Conservation (phyloP, 1,140 invertebrate genomes). For the Coelopa frigida region DNA sequence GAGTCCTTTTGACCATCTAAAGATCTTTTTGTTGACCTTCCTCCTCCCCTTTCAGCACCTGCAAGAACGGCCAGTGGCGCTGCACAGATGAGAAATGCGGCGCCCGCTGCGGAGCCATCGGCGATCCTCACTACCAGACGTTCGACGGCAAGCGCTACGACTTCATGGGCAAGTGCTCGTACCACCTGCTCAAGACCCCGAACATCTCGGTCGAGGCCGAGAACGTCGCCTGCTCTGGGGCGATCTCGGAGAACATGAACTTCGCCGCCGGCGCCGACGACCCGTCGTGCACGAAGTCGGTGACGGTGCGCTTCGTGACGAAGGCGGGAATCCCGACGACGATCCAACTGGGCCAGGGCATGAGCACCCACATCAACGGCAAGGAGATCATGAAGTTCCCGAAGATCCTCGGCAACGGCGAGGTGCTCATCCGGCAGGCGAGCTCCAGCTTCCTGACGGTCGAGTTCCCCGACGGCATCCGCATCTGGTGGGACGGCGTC, state of each 20-base stretch:
- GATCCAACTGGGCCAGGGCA: slow-evolving; percentile 66
- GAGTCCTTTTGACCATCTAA: neutral
- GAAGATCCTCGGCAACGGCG: slow-evolving; percentile 50
- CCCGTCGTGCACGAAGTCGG: slow-evolving; percentile 75
- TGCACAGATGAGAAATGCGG: slow-evolving; percentile 69
- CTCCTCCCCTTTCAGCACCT: slow-evolving; percentile 19
- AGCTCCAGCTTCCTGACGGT: slow-evolving; percentile 69
- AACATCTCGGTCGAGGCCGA: slow-evolving; percentile 71
- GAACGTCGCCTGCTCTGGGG: slow-evolving; percentile 71
- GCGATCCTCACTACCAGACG: slow-evolving; percentile 85
- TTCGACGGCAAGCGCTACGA: slow-evolving; percentile 80
- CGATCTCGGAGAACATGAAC: slow-evolving; percentile 66
- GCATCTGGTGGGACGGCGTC: slow-evolving; percentile 77
- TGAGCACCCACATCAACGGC: slow-evolving; percentile 60
- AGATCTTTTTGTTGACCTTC: neutral
- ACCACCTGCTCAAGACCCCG: slow-evolving; percentile 63
- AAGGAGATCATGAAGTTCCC: slow-evolving; percentile 62
- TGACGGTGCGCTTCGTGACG: slow-evolving; percentile 53
- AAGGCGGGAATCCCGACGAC: slow-evolving; percentile 43
- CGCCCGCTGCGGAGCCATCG: slow-evolving; percentile 68
- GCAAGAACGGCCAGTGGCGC: slow-evolving; percentile 57
- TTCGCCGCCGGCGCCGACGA: slow-evolving; percentile 50
- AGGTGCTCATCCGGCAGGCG: slow-evolving; percentile 56
- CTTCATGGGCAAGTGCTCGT: slow-evolving; percentile 85
- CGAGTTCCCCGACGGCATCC: slow-evolving; percentile 65